Percentiles rank a stretch among this genome's conserved stretches.
Conservation (phyloP, 30 jellyfish, hydroid and myxozoan species). For the Aurelia sp. region DNA sequence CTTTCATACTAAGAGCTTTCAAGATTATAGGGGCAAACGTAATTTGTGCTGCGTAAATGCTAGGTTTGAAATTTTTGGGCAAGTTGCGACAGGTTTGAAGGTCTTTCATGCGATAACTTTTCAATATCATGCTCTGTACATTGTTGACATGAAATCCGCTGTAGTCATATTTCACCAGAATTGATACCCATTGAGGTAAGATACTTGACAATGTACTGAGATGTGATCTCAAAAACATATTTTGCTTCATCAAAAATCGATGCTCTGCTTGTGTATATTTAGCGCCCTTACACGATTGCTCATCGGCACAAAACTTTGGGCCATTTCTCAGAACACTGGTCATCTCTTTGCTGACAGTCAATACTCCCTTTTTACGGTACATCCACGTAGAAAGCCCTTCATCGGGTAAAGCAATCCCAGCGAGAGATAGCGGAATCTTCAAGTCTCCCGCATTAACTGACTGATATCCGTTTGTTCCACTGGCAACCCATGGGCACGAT, state of each 20-base stretch:
- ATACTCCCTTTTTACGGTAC: conserved; percentile 55
- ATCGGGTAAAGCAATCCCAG: conserved; percentile 53
- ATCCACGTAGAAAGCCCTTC: conserved; percentile 34
- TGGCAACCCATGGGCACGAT: conserved; percentile 61
- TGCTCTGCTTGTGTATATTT: conserved; percentile 56
- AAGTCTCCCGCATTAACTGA: conserved; percentile 29
- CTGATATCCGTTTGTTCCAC: conserved; percentile 70
- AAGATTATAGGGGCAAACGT: conserved; percentile 34
- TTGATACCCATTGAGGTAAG: conserved; percentile 57
- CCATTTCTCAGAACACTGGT: conserved; percentile 10
- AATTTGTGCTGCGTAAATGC: conserved; percentile 39
- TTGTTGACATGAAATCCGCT: conserved; percentile 61
- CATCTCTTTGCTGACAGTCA: conserved; percentile 60
- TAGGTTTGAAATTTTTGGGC: conserved; percentile 21
- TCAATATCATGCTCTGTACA: conserved; percentile 55
- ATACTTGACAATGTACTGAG: conserved; percentile 1
- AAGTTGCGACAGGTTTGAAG: conserved; percentile 31
- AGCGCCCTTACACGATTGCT: background rate
- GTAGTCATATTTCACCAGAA: conserved; percentile 10
- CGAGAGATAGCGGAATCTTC: conserved; percentile 64
- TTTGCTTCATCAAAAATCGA: conserved; percentile 45
- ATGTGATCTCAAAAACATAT: conserved; percentile 47
- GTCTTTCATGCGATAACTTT: conserved; percentile 32
- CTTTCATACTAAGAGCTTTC: background rate
- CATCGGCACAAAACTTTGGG: conserved; percentile 25